These are phyloP conservation scores for Pteropus alecto DNA, from an alignment of 2,113 vertebrate genomes.

Conservation along the genomic window DNA sequence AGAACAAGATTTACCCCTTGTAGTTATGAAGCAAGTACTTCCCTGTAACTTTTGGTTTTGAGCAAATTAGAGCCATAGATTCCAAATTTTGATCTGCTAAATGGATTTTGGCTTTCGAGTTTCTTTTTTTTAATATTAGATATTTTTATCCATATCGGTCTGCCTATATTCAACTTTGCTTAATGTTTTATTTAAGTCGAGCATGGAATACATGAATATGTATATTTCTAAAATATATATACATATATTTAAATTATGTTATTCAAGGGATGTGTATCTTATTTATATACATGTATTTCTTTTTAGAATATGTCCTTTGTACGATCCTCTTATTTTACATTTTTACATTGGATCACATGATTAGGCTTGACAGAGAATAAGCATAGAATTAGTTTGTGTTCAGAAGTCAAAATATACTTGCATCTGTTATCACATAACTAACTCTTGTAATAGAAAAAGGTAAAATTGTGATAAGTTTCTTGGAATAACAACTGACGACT, in stretches of 20 bases:
- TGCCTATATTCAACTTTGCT: not conserved
- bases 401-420: not conserved
- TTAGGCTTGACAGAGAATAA: not conserved
- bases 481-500: not conserved
- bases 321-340: not conserved
- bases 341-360: not conserved
- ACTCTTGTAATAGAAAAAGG: not conserved
- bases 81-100: not conserved
- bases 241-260: not conserved
- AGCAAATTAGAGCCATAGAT: not conserved
- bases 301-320: not conserved
- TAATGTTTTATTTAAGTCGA: not conserved
- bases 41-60: not conserved
- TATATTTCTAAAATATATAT: not conserved
- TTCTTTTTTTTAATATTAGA: not conserved
- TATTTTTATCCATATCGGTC: not conserved
- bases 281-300: not conserved
- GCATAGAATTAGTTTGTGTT: not conserved
- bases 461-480: not conserved
- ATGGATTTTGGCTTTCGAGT: not conserved
- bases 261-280: not conserved
- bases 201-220: not conserved
- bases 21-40: not conserved
- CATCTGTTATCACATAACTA: not conserved
- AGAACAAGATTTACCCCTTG: not conserved